Evolutionary conservation across 2,797 vertebrate genomes (phyloP).

Genomic region (Agapornis canus): DNA sequence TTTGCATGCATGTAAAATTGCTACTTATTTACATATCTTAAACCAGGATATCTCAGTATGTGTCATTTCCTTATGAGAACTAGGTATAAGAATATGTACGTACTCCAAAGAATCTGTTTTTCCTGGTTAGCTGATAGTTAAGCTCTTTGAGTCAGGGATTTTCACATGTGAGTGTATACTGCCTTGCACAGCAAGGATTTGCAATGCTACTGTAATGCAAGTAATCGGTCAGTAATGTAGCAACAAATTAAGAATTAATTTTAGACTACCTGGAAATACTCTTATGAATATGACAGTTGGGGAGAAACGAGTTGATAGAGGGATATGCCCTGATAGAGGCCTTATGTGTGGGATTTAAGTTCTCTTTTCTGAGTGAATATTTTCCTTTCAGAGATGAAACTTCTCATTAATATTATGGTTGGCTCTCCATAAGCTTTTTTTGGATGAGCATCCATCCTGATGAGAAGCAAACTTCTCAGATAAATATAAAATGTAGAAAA

Average conservation of each 20-base stretch:
- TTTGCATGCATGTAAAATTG: background rate
- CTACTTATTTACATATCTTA: background rate
- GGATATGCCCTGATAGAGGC: background rate
- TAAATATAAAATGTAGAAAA: background rate
- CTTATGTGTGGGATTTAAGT: background rate
- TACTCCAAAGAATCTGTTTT: background rate
- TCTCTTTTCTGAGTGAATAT: background rate
- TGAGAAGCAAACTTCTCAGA: background rate
- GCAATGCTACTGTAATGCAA: background rate
- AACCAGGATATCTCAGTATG: background rate
- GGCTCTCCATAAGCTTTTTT: background rate
- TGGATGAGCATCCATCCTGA: background rate
- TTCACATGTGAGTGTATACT: background rate
- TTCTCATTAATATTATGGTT: background rate
- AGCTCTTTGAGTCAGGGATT: background rate
- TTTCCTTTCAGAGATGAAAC: background rate
- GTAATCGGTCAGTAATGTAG: background rate
- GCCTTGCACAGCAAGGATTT: background rate
- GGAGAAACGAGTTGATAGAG: background rate
- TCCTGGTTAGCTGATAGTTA: background rate
- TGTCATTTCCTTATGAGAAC: background rate
- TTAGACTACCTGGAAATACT: background rate
- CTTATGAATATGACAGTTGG: background rate
- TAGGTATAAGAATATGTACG: fast-evolving
- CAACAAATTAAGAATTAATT: background rate